Percentiles rank a stretch among this genome's conserved stretches.
Evolutionary conservation across 2,888 invertebrate genomes (phyloP).

Genomic region (Choreutis nemorana): DNA sequence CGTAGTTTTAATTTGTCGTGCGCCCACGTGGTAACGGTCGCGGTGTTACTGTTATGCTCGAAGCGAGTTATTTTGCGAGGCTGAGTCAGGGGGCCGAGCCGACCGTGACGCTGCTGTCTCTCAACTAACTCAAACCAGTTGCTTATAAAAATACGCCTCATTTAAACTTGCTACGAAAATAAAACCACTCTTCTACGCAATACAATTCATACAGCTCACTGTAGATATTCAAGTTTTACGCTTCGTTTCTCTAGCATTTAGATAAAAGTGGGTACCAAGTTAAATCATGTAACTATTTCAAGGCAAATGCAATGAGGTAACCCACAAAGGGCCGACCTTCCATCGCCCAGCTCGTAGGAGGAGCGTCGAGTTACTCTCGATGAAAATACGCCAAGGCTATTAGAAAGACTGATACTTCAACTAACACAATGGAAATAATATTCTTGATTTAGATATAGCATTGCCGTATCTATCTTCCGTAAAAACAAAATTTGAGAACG

Average conservation of each 20-base stretch:
- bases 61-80: conserved; percentile 47
- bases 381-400: conserved; percentile 15
- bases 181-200: too few species aligned
- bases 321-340: conserved; percentile 56
- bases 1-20: conserved; percentile 24
- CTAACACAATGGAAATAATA: too few species aligned
- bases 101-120: conserved; percentile 23
- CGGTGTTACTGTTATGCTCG: conserved; percentile 44
- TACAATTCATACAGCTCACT: too few species aligned
- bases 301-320: conserved; percentile 58
- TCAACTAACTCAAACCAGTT: conserved; percentile 20
- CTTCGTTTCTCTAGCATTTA: conserved; percentile 32
- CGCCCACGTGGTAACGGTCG: conserved; percentile 49
- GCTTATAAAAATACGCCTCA: too few species aligned
- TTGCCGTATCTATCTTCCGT: too few species aligned
- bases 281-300: conserved; percentile 61
- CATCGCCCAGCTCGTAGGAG: conserved; percentile 42
- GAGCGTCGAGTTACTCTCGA: conserved; percentile 23
- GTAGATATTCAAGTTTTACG: too few species aligned
- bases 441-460: too few species aligned
- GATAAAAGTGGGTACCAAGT: conserved; percentile 33
- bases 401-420: too few species aligned
- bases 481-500: too few species aligned
- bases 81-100: conserved; percentile 28
- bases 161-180: too few species aligned